Evolutionary conservation across 2,888 invertebrate species (phyloP), one percentile per base, ranked within the genome.

Genomic region (Scelioninae gen. 1): DNA sequence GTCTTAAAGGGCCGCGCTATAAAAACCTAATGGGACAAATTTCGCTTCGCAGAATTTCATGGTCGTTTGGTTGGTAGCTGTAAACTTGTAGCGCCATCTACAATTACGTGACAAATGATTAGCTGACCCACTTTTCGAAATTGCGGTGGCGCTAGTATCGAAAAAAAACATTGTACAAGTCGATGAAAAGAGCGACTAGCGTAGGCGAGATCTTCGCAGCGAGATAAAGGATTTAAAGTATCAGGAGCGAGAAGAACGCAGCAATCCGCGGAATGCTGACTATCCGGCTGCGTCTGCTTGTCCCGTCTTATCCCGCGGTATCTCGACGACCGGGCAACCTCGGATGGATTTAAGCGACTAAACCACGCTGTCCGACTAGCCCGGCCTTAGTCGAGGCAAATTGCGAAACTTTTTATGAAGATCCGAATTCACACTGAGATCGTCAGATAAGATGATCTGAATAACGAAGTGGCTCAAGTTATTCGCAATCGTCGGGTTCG

Each of bases 221-320:
- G 60, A 84, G 85, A 85, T 85, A 84, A 66, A 65, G 79, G 83
- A 85, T 88, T 86, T 87, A 75, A 86, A 82, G 85, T 84, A 85
- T 75, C 84, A 82, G 80, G 78, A 82, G 84, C 86, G 85, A 87
- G 84, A 85, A 88, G 88, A 88, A 89, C 88, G 88, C 85, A 86
- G 85, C 85, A 87, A 87, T 86, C 86, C 87, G 86, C 87, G 88
- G 89, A 88, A 89, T 89, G 88, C 87, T 85, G 89, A 87, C 86
- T 81, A 86, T 88, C 87, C 88, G 87, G 87, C 88, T 86, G 76
- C 84, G 86, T 65, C 78, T 86, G 74, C 84, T 84, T 85, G 85
- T 84, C 83, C 82, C 58, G 80, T 85, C 85, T 86, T 88, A 86
- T 87, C 87, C 87, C 84, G 81, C 74, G 71, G 82, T 84, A 85